Evolutionary conservation across 2,888 invertebrate species (phyloP), one percentile per base, ranked within the genome.

Genomic region (Iphiclides podalirius): DNA sequence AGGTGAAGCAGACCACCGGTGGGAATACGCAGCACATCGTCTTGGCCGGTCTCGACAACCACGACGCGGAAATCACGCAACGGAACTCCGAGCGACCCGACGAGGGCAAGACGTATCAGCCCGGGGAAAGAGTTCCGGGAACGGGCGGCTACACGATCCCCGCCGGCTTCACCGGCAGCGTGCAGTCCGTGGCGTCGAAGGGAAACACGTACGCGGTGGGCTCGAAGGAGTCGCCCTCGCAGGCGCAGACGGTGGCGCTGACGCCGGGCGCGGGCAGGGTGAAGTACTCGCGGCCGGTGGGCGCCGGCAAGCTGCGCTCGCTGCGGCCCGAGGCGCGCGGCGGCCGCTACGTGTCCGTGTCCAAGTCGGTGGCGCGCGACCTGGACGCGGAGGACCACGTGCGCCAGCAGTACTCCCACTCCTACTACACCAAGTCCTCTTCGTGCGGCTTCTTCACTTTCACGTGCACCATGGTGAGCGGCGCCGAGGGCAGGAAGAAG

Each of bases 401-500:
- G 50, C 92, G 93, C 52, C 93, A 94, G 69, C 93, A 93, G 76
- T 93, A 92, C 67, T 92, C 94, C 1, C 94, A 94, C 57, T 93
- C 94, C 0, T 96, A 95, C 77, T 96, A 94, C 64, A 95, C 95
- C 0, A 96, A 96, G 75, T 94, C 95, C 6, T 95, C 95, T 1
- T 95, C 94, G 1, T 96, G 96, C 71, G 96, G 96, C 6, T 95
- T 95, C 69, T 95, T 96, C 60, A 95, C 95, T 1, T 96, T 96
- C 73, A 93, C 94, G 0, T 96, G 96, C 69, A 94, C 95, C 41
- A 92, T 94, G 68, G 94, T 94, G 0, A 93, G 93, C 61, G 93
- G 94, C 8, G 91, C 92, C 0, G 94, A 94, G 67, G 94, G 94
- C 9, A 91, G 92, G 59, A 94, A 93, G 59, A 95, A 94, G 76